Evolutionary conservation across 2,113 vertebrate genomes (phyloP), one percentile per base, ranked within the genome.

Genomic region (Ibidorhyncha struthersii): DNA sequence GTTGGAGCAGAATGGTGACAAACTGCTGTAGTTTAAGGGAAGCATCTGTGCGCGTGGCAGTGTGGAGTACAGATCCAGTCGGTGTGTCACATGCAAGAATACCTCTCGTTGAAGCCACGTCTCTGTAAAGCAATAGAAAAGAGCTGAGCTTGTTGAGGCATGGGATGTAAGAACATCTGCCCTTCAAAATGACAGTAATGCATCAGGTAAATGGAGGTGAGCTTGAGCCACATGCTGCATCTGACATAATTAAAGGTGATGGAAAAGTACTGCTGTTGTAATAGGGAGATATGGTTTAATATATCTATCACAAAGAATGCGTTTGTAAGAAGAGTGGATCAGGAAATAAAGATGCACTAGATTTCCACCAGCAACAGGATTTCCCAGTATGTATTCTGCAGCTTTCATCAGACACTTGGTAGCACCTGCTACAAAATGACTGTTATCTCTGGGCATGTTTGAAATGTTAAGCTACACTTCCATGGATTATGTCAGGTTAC

Each of bases 161-260:
- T 88, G 71, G 81, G 41, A 63, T 87, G 94, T 93, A 92, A 92
- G 93, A 96, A 87, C 86, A 96, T 91, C 93, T 96, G 95, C 95
- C 95, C 91, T 96, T 96, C 94, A 96, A 96, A 96, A 96, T 50
- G 62, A 85, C 89, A 91, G 86, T 82, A 95, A 97, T 97, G 95
- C 91, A 94, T 97, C 94, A 95, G 95, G 89, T 91, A 97, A 96
- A 97, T 96, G 84, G 94, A 96, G 89, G 94, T 80, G 74, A 96
- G 84, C 58, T 95, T 87, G 74, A 93, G 74, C 89, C 26, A 38
- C 84, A 30, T 77, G 70, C 70, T 94, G 66, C 62, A 87, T 87
- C 95, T 96, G 78, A 95, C 86, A 96, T 87, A 97, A 87, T 91
- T 96, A 94, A 95, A 96, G 80, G 73, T 82, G 81, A 94, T 96